These are phyloP conservation scores for Babyrousa celebensis DNA, from an alignment of 2,797 vertebrate genomes.

Conservation along the genomic window DNA sequence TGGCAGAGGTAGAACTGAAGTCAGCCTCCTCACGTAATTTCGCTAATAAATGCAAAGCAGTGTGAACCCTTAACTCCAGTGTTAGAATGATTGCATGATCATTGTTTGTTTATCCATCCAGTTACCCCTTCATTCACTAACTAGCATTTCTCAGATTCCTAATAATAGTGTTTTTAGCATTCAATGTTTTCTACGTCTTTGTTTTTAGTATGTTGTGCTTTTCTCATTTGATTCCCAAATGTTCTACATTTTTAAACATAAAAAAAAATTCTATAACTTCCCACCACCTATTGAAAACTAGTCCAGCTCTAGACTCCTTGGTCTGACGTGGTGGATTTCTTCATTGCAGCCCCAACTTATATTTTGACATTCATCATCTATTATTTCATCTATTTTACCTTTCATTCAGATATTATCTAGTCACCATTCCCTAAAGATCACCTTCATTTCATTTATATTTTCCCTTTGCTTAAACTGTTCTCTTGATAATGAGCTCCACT, in stretches of 20 bases:
- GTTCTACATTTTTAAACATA: not conserved
- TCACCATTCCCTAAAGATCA: not conserved
- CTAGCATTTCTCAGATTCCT: not conserved
- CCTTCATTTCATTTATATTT: not conserved
- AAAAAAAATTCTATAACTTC: not conserved
- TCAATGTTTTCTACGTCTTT: not conserved
- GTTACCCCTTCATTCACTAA: too few species aligned
- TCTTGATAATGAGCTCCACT: not conserved
- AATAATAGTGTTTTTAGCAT: not conserved
- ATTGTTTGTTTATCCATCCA: not conserved
- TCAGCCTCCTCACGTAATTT: fast-evolving
- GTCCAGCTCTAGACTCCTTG: not conserved
- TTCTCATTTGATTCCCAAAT: not conserved
- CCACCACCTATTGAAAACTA: not conserved
- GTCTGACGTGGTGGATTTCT: fast-evolving
- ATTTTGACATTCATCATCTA: not conserved
- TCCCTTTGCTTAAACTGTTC: not conserved
- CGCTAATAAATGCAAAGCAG: not conserved
- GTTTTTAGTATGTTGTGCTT: not conserved
- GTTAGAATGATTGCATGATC: fast-evolving
- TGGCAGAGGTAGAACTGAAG: fast-evolving
- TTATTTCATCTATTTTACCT: not conserved
- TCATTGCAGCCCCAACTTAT: not conserved
- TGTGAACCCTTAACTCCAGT: not conserved
- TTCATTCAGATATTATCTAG: not conserved